Evolutionary conservation across 2,113 vertebrate genomes (phyloP), one percentile per base, ranked within the genome.

Genomic region (Dipodomys ordii): DNA sequence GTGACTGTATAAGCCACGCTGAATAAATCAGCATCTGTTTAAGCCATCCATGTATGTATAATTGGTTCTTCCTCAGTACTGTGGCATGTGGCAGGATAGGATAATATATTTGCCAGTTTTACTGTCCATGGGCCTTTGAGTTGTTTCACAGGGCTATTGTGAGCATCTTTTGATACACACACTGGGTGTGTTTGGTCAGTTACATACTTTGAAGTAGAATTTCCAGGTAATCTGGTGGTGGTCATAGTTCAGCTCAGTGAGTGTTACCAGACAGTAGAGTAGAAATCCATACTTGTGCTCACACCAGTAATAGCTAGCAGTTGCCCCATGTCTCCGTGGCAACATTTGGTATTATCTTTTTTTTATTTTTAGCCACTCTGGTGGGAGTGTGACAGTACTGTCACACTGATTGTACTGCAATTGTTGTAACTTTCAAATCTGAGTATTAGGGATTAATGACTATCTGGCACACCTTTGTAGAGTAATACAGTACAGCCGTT

Each of bases 71-170:
- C 30, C 49, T 53, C 25, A 53, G 0, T 20, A 30, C 92, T 35
- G 1, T 12, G 1, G 5, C 0, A 60, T n/a, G 4, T 27, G 12
- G 23, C 13, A 0, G 60, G 19, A 6, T 16, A 7, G 10, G 83
- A 28, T 2, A 0, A 4, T 28, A 5, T 2, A 1, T 60, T 49
- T 71, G 30, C 92, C n/a, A 27, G 6, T 60, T 25, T 35, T 64
- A 0, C 28, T 32, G 19, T 28, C 4, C 7, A 22, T 30, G 57
- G 76, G 6, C 67, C 12, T 39, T 69, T n/a, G 22, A 6, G 9
- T 27, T 23, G 25, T 67, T 57, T 4, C 32, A 23, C 15, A 65
- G 22, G 62, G 19, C 46, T 46, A 15, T 57, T 76, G 12, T 28
- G 39, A 35, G 19, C 19, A 28, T 67, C 53, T 74, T 32, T 57